Conservation (phyloP, 1,140 invertebrate species). For the Plutomurus gul region DNA sequence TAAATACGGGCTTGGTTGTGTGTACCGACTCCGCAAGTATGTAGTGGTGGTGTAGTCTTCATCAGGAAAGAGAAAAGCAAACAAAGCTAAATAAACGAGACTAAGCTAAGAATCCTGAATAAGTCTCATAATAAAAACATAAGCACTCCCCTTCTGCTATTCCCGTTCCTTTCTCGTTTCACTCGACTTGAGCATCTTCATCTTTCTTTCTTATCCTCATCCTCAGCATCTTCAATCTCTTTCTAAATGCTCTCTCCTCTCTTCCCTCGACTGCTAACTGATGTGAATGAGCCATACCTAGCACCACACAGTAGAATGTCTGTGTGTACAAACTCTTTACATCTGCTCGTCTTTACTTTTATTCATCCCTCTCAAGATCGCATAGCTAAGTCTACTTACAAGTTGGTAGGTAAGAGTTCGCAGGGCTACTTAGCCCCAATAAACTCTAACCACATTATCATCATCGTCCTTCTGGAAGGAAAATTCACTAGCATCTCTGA, state of each 20-base stretch:
- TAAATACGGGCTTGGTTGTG: not conserved
- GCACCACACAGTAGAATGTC: not conserved
- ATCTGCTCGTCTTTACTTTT: not conserved
- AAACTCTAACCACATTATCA: slow-evolving; percentile 25
- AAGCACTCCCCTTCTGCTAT: slow-evolving; percentile 41
- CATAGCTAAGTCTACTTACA: not conserved
- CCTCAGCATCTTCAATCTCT: slow-evolving; percentile 12
- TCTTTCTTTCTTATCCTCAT: slow-evolving; percentile 24
- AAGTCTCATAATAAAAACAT: slow-evolving; percentile 50
- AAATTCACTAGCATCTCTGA: not conserved
- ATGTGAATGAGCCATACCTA: not conserved
- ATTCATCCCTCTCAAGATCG: not conserved
- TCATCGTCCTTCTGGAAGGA: not conserved
- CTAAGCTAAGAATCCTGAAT: slow-evolving; percentile 45
- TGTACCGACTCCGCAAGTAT: not conserved
- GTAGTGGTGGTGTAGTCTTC: not conserved
- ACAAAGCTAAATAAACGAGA: slow-evolving; percentile 44
- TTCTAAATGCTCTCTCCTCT: slow-evolving; percentile 16
- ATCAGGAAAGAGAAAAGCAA: slow-evolving; percentile 30
- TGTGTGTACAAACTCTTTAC: not conserved
- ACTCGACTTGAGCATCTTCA: slow-evolving; percentile 2
- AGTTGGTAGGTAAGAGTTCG: not conserved
- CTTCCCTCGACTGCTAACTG: not conserved
- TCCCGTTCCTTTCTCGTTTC: slow-evolving; percentile 7
- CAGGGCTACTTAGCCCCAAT: slow-evolving; percentile 1